These are phyloP conservation scores for Hirtodrosophila histrioides DNA, from an alignment of 2,888 invertebrate species.

Conservation along the genomic window DNA sequence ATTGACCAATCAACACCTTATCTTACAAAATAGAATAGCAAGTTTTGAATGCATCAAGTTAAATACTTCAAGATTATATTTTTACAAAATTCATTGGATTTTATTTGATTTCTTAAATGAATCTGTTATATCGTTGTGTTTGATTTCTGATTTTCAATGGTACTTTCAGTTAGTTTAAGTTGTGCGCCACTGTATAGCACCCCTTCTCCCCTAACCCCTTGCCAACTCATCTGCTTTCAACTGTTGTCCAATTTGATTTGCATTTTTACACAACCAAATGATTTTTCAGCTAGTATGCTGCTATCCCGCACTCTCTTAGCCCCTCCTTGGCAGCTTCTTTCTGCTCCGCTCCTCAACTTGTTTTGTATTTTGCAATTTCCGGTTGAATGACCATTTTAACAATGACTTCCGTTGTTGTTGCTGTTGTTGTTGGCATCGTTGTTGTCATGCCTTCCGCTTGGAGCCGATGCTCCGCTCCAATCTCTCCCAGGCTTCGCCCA, in stretches of 20 bases:
- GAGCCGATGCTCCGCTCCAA: constrained; percentile 7
- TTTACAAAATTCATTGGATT: too few relatives aligned
- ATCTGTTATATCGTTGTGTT: too few relatives aligned
- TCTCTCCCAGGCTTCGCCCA: constrained; percentile 22
- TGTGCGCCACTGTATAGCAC: too few relatives aligned
- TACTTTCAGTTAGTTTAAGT: too few relatives aligned
- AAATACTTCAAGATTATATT: too few relatives aligned
- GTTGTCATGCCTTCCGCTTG: constrained; percentile 26
- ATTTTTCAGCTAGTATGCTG: constrained; percentile 1
- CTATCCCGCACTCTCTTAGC: constrained; percentile 3
- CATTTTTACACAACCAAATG: constrained; percentile 48
- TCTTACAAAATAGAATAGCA: too few relatives aligned
- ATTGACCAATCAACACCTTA: too few relatives aligned
- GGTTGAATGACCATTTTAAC: constrained; percentile 56
- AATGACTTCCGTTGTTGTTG: constrained; percentile 37
- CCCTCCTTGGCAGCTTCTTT: not conserved
- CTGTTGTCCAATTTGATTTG: constrained; percentile 51
- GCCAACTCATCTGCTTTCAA: constrained; percentile 4
- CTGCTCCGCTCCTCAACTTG: constrained; percentile 11
- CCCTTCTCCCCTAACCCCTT: not conserved
- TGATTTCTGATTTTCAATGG: too few relatives aligned
- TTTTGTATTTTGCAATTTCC: constrained; percentile 61
- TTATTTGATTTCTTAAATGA: too few relatives aligned
- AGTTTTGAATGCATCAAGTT: too few relatives aligned
- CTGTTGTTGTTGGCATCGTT: constrained; percentile 9